Conservation (phyloP, 2,113 vertebrate genomes). For the Gadus chalcogrammus region DNA sequence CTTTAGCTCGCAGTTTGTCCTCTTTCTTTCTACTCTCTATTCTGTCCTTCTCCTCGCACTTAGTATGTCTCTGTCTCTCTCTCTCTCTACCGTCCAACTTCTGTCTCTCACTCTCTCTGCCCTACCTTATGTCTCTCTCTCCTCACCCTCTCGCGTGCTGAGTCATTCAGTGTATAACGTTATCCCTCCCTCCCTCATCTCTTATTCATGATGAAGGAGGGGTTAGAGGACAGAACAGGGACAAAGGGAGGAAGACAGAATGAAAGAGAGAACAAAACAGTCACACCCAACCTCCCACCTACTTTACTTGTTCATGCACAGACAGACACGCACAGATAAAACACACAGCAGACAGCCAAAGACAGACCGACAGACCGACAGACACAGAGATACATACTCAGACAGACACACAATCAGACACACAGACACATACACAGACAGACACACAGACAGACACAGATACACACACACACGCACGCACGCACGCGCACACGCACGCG, state of each 20-base stretch:
- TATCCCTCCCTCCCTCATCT: background rate
- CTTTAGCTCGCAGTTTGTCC: background rate
- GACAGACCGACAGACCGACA: background rate
- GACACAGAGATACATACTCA: no score
- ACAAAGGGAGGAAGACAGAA: background rate
- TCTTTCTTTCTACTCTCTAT: background rate
- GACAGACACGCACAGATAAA: background rate
- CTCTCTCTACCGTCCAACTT: background rate
- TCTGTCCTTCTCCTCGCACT: background rate
- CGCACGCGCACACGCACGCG: background rate
- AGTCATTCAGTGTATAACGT: background rate
- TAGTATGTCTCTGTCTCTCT: background rate
- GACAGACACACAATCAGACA: no score
- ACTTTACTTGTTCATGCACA: background rate
- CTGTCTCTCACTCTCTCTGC: background rate
- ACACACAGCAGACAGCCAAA: background rate
- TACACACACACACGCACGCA: background rate
- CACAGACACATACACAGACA: no score
- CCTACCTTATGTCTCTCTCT: no score
- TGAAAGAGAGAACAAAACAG: background rate
- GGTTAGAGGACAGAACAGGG: background rate
- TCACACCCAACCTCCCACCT: background rate
- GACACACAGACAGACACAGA: background rate
- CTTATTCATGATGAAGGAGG: background rate
- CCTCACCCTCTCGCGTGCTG: background rate